Base-by-base conservation (phyloP, 2,888 invertebrate genomes). In the Eupeodes latifasciatus region DNA sequence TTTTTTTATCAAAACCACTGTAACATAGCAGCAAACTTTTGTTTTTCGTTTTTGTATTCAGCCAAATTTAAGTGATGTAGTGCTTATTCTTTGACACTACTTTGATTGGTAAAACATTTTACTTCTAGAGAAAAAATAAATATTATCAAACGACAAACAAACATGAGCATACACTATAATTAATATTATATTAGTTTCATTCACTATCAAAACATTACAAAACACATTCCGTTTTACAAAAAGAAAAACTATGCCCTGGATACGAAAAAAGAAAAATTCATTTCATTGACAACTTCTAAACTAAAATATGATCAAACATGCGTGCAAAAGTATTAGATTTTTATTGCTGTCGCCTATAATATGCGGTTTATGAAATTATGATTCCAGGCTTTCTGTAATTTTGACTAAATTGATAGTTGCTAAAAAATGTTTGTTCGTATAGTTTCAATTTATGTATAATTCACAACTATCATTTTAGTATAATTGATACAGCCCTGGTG, bases 171-270 rank as follows among this genome's bases (percentile, higher is more conserved):
- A 88, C 85, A 88, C 66, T 66, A 66, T 27, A 27, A 27, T 27
- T 27, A 27, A 27, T 27, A 27, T 55, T 9, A 40, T 64, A 61
- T 74, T 75, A 81, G 72, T 81, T 77, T 88, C 88, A 88, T 88
- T 88, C 85, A 71, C 88, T 85, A 85, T 75, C 47, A 88, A 27
- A 27, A 88, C 88, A 85, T 62, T 88, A 85, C 85, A 81, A 88
- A 85, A 88, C 88, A 88, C 88, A 88, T 88, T 88, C 88, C 81
- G 57, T 49, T 61, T 81, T 81, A 78, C 64, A 74, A 66, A 27
- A 27, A 27, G 27, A 27, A 27, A 27, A 69, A 88, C 64, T 71
- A 81, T 74, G 62, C 69, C 80, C 80, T 87, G 76, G 11, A 72
- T 76, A 72, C 47, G 47, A 72, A 69, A 40, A 77, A 81, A 11